Conservation (phyloP, 2,888 invertebrate genomes). For the Metellina segmentata region DNA sequence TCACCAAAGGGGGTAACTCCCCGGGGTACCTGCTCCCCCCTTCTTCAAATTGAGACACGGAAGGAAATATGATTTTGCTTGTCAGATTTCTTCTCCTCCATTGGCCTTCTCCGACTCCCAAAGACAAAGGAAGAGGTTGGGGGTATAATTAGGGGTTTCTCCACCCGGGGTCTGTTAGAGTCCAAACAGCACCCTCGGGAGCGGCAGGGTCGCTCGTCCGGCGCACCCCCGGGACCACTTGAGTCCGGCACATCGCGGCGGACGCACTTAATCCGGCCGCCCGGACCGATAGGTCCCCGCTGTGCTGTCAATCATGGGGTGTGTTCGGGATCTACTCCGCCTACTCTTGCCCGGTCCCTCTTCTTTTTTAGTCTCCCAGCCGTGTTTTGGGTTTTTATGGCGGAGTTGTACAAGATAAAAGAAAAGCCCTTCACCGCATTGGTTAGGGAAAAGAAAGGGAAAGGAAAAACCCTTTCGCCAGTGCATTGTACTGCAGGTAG, state of each 20-base stretch:
- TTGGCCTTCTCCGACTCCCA: slow-evolving; percentile 5
- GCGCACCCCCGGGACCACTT: slow-evolving; percentile 71
- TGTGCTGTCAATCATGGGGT: slow-evolving; percentile 69
- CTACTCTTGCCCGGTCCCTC: slow-evolving; percentile 25
- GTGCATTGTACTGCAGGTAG: no score
- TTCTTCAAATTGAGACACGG: slow-evolving; percentile 51
- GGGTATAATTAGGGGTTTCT: slow-evolving; percentile 70
- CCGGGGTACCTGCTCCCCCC: neutral
- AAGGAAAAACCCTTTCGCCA: no score
- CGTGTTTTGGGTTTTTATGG: slow-evolving; percentile 62
- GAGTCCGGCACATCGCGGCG: slow-evolving; percentile 69
- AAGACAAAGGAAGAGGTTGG: slow-evolving; percentile 19
- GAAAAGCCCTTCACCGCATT: neutral
- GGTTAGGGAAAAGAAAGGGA: no score
- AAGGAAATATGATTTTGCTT: slow-evolving; percentile 76
- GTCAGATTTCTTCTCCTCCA: slow-evolving; percentile 62
- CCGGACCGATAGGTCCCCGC: slow-evolving; percentile 72
- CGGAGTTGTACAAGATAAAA: slow-evolving; percentile 24
- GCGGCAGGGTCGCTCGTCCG: slow-evolving; percentile 53
- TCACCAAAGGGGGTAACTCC: slow-evolving; percentile 19
- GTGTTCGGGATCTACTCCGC: slow-evolving; percentile 46
- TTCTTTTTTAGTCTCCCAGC: no score
- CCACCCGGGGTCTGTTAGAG: slow-evolving; percentile 74
- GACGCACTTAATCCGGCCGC: slow-evolving; percentile 74
- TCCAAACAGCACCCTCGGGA: slow-evolving; percentile 62